Base-by-base conservation (phyloP, 2,888 invertebrate species). In the Melieria crassipennis region DNA sequence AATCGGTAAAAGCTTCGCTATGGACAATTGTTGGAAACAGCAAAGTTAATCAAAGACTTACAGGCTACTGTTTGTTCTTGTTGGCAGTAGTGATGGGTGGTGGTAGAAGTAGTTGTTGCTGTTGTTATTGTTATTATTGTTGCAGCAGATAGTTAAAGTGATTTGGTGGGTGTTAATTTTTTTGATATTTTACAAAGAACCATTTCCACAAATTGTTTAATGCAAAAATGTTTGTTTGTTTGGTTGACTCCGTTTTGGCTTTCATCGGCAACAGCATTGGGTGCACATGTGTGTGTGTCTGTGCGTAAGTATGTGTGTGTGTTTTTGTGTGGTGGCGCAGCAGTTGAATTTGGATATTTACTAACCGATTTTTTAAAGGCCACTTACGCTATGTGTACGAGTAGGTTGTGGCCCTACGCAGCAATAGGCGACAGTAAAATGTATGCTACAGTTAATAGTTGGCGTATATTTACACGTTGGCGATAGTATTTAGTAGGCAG, bases 21-120 rank as follows among this genome's bases (percentile, higher is more conserved):
- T 30, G 30, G 30, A 30, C 30, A 30, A 30, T 30, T 30, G 30
- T 30, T 30, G 30, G 30, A 30, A 30, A 30, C 30, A 30, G 30
- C 30, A 78, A 79, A 82, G 80, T 81, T 82, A 81, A 78, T 30
- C 30, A 30, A 30, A 30, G 30, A 30, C 30, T 30, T 30, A 30
- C 30, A 30, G 78, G 83, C 86, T 86, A 85, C 86, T 86, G 86
- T 84, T 85, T 85, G 86, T 85, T 86, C 86, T 83, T 85, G 81
- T 83, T 81, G 84, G 84, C 85, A 86, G 86, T 86, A 86, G 86
- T 82, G 75, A 64, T 73, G 71, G 75, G 52, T 52, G 52, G 52
- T 13, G 6, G 52, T 2, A 50, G 11, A 2, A 50, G 50, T 52
- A n/a, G n/a, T n/a, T n/a, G n/a, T n/a, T 13, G 13, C 13, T 52